These are phyloP conservation scores for Poeciliopsis infans DNA, from an alignment of 2,797 vertebrate genomes.

Conservation along the genomic window DNA sequence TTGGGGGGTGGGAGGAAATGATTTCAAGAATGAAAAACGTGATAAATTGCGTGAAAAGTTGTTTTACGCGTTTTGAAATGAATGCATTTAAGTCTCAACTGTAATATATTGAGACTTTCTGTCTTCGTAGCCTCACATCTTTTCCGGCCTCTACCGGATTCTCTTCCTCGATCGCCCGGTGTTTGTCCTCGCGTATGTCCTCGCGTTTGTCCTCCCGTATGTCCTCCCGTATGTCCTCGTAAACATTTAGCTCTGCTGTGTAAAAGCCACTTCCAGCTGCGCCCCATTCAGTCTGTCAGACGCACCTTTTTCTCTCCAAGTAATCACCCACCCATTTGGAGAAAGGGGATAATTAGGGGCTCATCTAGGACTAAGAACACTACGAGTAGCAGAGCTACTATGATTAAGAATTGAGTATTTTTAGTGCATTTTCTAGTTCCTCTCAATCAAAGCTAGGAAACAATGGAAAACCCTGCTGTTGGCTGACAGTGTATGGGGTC, in stretches of 20 bases:
- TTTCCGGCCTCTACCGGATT: background rate
- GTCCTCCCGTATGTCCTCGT: background rate
- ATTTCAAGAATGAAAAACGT: background rate
- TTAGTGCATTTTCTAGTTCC: background rate
- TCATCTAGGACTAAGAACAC: background rate
- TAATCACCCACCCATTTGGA: background rate
- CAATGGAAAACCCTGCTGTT: background rate
- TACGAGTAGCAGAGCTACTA: background rate
- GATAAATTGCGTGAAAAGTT: too few relatives aligned
- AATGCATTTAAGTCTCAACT: too few relatives aligned
- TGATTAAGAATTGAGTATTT: background rate
- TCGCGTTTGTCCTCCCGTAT: too few relatives aligned
- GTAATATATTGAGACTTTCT: background rate
- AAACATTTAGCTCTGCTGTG: background rate
- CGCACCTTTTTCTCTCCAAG: background rate
- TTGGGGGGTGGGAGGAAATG: background rate
- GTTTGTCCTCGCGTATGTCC: background rate
- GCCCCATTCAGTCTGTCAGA: background rate
- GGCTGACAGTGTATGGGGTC: background rate
- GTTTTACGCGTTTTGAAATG: too few relatives aligned
- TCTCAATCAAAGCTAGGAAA: background rate
- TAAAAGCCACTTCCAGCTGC: background rate
- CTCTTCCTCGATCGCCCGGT: background rate
- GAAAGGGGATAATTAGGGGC: background rate
- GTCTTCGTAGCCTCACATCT: background rate